Conservation (phyloP, 2,113 vertebrate genomes). For the Mus spicilegus region DNA sequence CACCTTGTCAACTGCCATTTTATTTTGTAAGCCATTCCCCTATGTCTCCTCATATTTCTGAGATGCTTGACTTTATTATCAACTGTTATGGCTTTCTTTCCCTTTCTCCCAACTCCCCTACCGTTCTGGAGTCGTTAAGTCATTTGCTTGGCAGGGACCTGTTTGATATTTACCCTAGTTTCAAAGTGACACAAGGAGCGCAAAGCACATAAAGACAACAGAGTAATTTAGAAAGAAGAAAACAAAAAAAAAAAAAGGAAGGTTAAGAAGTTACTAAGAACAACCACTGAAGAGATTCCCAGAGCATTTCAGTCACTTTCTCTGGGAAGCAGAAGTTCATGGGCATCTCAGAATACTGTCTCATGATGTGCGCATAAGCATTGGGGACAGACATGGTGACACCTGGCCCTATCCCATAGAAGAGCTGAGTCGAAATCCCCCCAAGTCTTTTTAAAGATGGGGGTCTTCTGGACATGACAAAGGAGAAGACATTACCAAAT, state of each 20-base stretch:
- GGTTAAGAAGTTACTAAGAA: not conserved
- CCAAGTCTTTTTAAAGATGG: constrained; percentile 54
- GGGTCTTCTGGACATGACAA: constrained; percentile 59
- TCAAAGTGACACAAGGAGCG: not conserved
- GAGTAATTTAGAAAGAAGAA: not conserved
- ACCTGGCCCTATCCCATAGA: not conserved
- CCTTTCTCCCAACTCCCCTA: not conserved
- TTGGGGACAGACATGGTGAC: not conserved
- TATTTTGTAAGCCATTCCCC: constrained; percentile 67
- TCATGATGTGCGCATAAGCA: rapidly evolving
- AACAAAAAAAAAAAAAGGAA: too few relatives aligned
- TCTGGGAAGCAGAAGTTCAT: not conserved
- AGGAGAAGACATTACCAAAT: constrained; percentile 76
- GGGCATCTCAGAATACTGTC: not conserved
- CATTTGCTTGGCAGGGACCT: constrained; percentile 35
- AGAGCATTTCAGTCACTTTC: constrained; percentile 27
- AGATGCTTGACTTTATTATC: constrained; percentile 58
- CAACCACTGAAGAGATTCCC: not conserved
- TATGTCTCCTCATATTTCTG: constrained; percentile 24
- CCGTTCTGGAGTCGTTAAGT: constrained; percentile 47
- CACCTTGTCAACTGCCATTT: constrained; percentile 73
- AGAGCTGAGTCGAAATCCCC: not conserved
- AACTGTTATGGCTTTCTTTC: constrained; percentile 5
- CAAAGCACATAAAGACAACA: not conserved
- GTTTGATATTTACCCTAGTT: constrained; percentile 69